Base-by-base conservation (phyloP, 2,797 vertebrate species). In the Rachycentron canadum region DNA sequence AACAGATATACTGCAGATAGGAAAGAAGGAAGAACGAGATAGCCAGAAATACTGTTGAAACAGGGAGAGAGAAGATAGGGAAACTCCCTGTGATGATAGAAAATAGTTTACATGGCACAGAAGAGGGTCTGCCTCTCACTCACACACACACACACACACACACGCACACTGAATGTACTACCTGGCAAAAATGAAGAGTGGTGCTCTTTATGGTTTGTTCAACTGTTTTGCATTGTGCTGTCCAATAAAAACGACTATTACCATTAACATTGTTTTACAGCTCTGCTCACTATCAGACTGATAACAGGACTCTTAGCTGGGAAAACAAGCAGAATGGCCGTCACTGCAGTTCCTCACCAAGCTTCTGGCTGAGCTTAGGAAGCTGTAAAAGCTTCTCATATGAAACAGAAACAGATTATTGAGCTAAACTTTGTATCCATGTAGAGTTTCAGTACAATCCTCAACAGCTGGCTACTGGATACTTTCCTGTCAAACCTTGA, bases 31-130 rank as follows among this genome's bases (percentile, higher is more conserved):
- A 71, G 78, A 58, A 69, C 0, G 9, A 74, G 74, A 72, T 34
- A 84, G 66, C 25, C 58, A 28, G 40, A 64, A 28, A 38, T 21
- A 30, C 61, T 52, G 41, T 16, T 26, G 57, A 38, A 43, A 71
- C 28, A 13, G 52, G 1, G 57, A 19, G 21, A 32, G 30, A 69
- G 53, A 26, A 43, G 67, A 65, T 1, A 11, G 77, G 74, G 84
- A 79, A 83, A 89, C 76, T 88, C 84, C 81, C 77, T 56, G 41
- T 65, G 82, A 86, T 75, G 64, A 82, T 73, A 78, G 50, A 77
- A 79, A 82, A 76, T 65, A 78, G 58, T 88, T 84, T 32, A 28
- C 57, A 68, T 76, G 50, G 68, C 71, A 56, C 57, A 72, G 32
- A 70, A 67, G 73, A 76, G 45, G 69, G 45, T 47, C 65, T 71